Evolutionary conservation across 2,797 vertebrate genomes (phyloP).

Genomic region (Siniperca obscura): DNA sequence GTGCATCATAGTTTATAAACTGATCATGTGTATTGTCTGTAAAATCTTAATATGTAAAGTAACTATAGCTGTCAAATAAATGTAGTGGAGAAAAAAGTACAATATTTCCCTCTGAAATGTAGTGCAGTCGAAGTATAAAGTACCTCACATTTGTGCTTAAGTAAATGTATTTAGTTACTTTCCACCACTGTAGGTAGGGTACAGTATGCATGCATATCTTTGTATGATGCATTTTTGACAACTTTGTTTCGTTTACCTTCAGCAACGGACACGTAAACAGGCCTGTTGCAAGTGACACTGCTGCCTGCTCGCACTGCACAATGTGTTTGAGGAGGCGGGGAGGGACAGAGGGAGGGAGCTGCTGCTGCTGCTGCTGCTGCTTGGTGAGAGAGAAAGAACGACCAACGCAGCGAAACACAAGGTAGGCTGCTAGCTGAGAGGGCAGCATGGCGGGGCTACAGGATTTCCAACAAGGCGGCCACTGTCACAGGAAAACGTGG

Average conservation of each 20-base stretch:
- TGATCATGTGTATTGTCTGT: background rate
- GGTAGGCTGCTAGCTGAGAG: conserved; percentile 81
- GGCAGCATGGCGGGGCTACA: conserved; percentile 94
- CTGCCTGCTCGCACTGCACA: conserved; percentile 1
- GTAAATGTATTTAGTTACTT: background rate
- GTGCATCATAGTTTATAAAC: background rate
- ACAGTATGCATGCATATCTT: background rate
- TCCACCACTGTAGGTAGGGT: background rate
- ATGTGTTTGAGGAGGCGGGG: conserved; percentile 37
- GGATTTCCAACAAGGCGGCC: conserved; percentile 88
- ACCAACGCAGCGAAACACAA: conserved; percentile 69
- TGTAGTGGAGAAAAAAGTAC: background rate
- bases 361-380: conserved; percentile 36
- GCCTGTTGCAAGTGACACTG: conserved; percentile 3
- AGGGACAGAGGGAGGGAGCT: conserved; percentile 54
- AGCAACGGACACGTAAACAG: conserved; percentile 24
- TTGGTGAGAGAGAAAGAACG: conserved; percentile 70
- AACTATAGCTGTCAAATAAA: background rate
- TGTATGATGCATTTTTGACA: background rate
- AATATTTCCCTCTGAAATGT: background rate
- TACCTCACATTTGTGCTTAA: background rate
- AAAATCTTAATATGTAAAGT: too few species aligned
- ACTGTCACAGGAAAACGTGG: conserved; percentile 91
- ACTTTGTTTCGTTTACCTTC: conserved; percentile 3
- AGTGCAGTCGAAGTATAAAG: too few species aligned